Conservation (phyloP, 2,888 invertebrate species). For the Melinaea marsaeus region DNA sequence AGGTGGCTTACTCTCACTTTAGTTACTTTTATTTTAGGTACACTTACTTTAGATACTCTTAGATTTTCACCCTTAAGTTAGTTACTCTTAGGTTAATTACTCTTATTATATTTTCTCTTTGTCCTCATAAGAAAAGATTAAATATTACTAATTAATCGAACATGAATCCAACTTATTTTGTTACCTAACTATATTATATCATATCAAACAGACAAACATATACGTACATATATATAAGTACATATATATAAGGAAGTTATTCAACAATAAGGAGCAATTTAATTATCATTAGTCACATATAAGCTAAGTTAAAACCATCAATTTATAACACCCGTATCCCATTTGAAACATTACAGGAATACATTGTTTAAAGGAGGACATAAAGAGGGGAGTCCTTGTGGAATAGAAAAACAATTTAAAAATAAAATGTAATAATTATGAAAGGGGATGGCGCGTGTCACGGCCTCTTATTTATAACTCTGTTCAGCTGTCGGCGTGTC, state of each 20-base stretch:
- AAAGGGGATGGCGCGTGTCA: slow-evolving; percentile 74
- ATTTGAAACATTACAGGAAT: slow-evolving; percentile 75
- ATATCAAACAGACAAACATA: neutral
- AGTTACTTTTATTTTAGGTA: too few relatives aligned
- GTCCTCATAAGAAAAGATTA: too few relatives aligned
- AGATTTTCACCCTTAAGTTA: too few relatives aligned
- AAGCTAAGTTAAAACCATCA: slow-evolving; percentile 73
- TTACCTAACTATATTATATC: too few relatives aligned
- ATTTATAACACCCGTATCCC: slow-evolving; percentile 78
- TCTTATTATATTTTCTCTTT: too few relatives aligned
- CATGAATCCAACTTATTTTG: too few relatives aligned
- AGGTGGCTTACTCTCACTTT: too few relatives aligned
- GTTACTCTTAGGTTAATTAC: too few relatives aligned
- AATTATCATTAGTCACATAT: slow-evolving; percentile 73
- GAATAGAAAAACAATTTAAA: slow-evolving; percentile 76
- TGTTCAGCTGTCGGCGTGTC: slow-evolving; percentile 70
- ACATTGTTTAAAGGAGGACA: slow-evolving; percentile 68
- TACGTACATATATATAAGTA: neutral
- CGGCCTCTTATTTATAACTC: slow-evolving; percentile 65
- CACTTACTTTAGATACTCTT: too few relatives aligned
- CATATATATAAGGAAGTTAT: slow-evolving; percentile 10
- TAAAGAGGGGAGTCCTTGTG: slow-evolving; percentile 69
- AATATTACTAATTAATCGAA: too few relatives aligned
- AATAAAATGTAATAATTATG: slow-evolving; percentile 77
- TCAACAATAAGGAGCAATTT: slow-evolving; percentile 67